phyloP scores from a whole-genome alignment of 92 coral and sea anemone species.

The Parazoanthus atlanticus region DNA sequence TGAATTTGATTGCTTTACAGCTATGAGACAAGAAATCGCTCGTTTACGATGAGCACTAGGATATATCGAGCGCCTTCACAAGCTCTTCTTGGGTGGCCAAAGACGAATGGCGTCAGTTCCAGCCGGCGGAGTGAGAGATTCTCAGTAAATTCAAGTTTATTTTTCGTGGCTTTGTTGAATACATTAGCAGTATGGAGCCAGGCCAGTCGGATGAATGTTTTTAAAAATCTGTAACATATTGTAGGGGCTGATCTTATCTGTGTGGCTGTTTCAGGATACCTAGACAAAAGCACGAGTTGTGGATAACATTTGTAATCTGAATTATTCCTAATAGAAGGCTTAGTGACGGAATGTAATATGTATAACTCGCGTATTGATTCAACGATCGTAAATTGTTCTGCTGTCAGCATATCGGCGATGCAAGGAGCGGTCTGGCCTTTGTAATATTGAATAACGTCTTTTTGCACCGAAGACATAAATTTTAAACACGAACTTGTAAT shows the following conservation, averaged over 20 bases:
- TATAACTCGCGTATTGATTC: not conserved
- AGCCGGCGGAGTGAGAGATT: not conserved
- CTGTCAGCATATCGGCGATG: not conserved
- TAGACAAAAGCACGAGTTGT: not conserved
- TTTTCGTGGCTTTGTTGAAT: conserved; percentile 18
- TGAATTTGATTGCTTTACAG: conserved; percentile 11
- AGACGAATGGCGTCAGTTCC: not conserved
- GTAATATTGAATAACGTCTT: not conserved
- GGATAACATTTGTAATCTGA: not conserved
- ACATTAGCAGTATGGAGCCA: conserved; percentile 25
- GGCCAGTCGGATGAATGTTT: conserved; percentile 5
- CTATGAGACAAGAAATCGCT: conserved; percentile 37
- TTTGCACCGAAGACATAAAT: not conserved
- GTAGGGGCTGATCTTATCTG: not conserved
- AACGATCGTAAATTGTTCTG: too few species aligned
- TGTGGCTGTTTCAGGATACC: not conserved
- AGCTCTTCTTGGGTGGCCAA: not conserved
- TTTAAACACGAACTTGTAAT: not conserved
- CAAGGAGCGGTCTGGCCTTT: not conserved
- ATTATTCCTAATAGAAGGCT: too few species aligned
- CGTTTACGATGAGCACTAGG: conserved; percentile 7
- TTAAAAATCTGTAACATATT: conserved; percentile 38
- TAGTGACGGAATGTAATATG: too few species aligned
- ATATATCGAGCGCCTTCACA: too few species aligned
- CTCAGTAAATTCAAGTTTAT: conserved; percentile 1